Evolutionary conservation across 1,140 invertebrate genomes (phyloP).

Genomic region (Drosophila nigromelanica): DNA sequence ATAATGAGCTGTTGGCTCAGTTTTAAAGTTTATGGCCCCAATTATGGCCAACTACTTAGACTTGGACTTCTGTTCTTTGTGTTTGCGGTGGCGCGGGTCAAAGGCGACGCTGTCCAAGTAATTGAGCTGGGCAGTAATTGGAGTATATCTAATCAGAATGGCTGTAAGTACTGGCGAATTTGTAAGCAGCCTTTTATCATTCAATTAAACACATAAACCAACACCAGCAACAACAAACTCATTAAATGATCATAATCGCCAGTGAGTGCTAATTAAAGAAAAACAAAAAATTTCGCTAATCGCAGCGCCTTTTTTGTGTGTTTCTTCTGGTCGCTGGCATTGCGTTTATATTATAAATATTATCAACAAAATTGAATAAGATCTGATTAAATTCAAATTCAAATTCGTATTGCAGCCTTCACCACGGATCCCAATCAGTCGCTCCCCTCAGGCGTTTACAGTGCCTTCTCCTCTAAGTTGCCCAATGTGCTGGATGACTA

Average conservation of each 20-base stretch:
- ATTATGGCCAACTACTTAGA: constrained; percentile 12
- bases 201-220: constrained; percentile 26
- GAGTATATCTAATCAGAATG: constrained; percentile 71
- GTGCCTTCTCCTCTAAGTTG: constrained; percentile 86
- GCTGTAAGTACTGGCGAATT: constrained; percentile 54
- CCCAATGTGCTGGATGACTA: constrained; percentile 87
- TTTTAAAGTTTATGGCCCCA: constrained; percentile 8
- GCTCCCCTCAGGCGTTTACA: constrained; percentile 94
- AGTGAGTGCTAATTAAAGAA: constrained; percentile 8
- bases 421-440: constrained; percentile 79
- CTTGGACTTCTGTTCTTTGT: constrained; percentile 33
- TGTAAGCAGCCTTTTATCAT: constrained; percentile 4
- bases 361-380: neutral
- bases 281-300: constrained; percentile 12
- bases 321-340: constrained; percentile 1
- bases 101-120: constrained; percentile 60
- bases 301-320: neutral
- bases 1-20: constrained; percentile 26
- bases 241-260: constrained; percentile 33
- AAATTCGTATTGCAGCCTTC: constrained; percentile 34
- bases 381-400: neutral
- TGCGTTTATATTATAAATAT: neutral
- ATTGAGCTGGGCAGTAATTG: constrained; percentile 62
- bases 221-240: constrained; percentile 29
- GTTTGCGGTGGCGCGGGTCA: constrained; percentile 12